Evolutionary conservation across 1,140 invertebrate genomes (phyloP), one percentile per base, ranked within the genome.

Genomic region (Pseudomyrmex sp.): DNA sequence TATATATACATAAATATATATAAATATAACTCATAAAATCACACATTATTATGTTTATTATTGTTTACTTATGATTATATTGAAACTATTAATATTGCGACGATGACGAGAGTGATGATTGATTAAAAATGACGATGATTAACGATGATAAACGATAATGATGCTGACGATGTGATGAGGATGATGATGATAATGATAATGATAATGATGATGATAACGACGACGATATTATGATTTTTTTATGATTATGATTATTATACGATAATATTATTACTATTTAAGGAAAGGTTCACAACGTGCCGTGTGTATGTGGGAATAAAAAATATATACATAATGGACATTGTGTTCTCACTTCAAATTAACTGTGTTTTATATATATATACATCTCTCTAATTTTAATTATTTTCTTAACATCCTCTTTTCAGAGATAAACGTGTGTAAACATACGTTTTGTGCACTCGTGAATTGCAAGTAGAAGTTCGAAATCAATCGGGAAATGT

Each of bases 221-320:
- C 15, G 59, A 75, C 13, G 20, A 70, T 70, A 56, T 84, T 83
- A 86, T 83, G 74, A 85, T 75, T 88, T 91, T 88, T 84, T 91
- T 77, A 93, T 90, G 77, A 93, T 92, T 88, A 93, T 93, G 92
- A 93, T 92, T 91, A 93, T 93, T 91, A 93, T 93, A 93, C 89
- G 85, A 93, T 93, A 92, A 92, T 94, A 94, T 93, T 93, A 94
- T 93, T 94, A 96, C 95, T 95, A 96, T 95, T 95, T 96, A 96
- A 96, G 96, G 96, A 96, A 96, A 96, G 96, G 96, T 97, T 97
- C 96, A 97, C 96, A 96, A 97, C 96, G 96, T 97, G 96, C 96
- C 96, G 96, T 97, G 96, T 97, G 96, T 97, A 96, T 96, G 96
- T 97, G 96, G 96, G 96, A 96, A 96, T 96, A 95, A 95, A 96